Base-by-base conservation (phyloP, 2,888 invertebrate genomes). In the Megastigmus dorsalis region DNA sequence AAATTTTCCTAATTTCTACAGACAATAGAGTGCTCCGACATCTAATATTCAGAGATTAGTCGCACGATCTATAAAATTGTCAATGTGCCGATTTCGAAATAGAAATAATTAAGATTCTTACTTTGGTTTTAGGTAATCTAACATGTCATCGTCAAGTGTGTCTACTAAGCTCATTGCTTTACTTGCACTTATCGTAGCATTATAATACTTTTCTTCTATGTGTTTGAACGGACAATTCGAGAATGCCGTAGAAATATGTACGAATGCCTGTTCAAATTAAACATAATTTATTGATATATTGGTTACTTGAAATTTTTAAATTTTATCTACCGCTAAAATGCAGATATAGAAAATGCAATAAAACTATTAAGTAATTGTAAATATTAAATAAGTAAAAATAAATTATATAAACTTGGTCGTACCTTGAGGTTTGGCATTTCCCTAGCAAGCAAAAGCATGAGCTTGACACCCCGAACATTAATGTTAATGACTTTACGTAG, bases 391-490 rank as follows among this genome's bases (percentile, higher is more conserved):
- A n/a, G n/a, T n/a, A n/a, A n/a, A 13, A 0, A 26, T 26, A 50
- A 50, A 26, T 3, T 5, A n/a, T 26, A 2, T 6, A 54, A 33
- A 6, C 9, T 18, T 80, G n/a, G n/a, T n/a, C n/a, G n/a, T n/a
- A 93, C 93, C 89, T 91, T 91, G 20, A 95, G 88, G 75, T 92
- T 89, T 59, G 90, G 90, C 89, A 94, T 92, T 79, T 91, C 88
- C 81, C 90, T 91, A 75, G 93, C 92, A 13, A 95, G 87, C 4
- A 89, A 85, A 5, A 95, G 83, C 72, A 95, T 88, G 78, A 92
- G 90, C 79, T 91, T 90, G 0, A 93, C 92, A 30, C 92, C 93
- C 54, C 91, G 86, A 3, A 95, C 92, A 86, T 95, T 95, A 86
- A 94, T 92, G 78, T 92, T 89, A n/a, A 92, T 89, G 0, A 93